Base-by-base conservation (phyloP, 2,113 vertebrate species). In the Scortum barcoo region DNA sequence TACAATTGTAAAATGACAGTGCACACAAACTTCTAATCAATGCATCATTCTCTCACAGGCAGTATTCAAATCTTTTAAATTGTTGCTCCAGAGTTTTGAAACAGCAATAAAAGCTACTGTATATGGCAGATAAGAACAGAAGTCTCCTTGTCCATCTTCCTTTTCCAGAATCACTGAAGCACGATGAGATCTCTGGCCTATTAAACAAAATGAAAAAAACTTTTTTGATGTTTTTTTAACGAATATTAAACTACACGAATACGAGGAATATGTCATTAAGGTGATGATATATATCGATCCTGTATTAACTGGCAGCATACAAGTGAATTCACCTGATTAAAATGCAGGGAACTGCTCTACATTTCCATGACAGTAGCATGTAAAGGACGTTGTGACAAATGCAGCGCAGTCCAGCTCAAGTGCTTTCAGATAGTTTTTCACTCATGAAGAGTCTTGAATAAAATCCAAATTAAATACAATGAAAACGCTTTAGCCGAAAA, bases 11-110 rank as follows among this genome's bases (percentile, higher is more conserved):
- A 90, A 91, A 87, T 83, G 63, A 88, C 89, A 89, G 58, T 76
- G 69, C 85, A 91, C 86, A 89, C 76, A 91, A 60, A 86, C 72
- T 67, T 84, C 70, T 78, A 78, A 77, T 86, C 54, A 84, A 84
- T 82, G 80, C 78, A 89, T 89, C 87, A 86, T 91, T 91, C 87
- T 87, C 81, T 88, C 85, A 92, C 89, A 93, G 89, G 86, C 87
- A 92, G 87, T 88, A 80, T 89, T 92, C 51, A 86, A 7, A 87
- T 85, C 28, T 70, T 83, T 88, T 73, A 67, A 73, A 76, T 56
- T 40, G 69, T 76, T 68, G 72, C 72, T 79, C 75, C 89, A 85
- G 60, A 63, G 62, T 63, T 86, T 86, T 26, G 53, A 76, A 89
- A 81, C 75, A 80, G 78, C 71, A 81, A 78, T 58, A 83, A 89